Conservation (phyloP, 2,113 vertebrate genomes). For the Crotalus tigris region DNA sequence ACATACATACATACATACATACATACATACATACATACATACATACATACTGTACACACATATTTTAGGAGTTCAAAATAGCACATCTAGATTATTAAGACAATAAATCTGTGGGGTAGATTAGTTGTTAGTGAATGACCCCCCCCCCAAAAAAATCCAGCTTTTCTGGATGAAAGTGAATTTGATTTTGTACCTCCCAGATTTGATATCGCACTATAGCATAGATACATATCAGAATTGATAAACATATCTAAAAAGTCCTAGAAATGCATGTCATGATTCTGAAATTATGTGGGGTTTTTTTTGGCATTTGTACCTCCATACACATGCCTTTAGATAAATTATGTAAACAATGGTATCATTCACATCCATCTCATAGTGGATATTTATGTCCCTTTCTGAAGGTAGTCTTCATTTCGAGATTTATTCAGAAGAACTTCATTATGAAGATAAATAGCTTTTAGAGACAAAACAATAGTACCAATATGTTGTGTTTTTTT, state of each 20-base stretch:
- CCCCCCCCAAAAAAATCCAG: too few species aligned
- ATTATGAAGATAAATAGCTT: background rate
- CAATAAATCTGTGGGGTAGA: background rate
- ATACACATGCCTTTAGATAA: background rate
- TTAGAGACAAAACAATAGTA: background rate
- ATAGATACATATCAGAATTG: background rate
- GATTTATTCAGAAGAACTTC: constrained; percentile 9
- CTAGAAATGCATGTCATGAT: background rate
- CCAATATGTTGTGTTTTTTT: accelerated
- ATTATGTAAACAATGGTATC: constrained; percentile 6
- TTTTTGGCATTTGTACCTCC: background rate
- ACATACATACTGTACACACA: background rate
- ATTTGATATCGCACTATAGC: background rate
- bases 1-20: background rate
- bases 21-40: background rate
- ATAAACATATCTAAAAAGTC: background rate
- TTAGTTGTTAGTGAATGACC: background rate
- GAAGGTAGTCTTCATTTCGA: constrained; percentile 14
- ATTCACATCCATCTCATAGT: background rate
- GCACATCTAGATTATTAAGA: background rate
- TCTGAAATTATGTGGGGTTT: background rate
- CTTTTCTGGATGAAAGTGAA: background rate
- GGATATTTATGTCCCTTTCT: background rate
- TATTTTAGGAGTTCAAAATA: background rate
- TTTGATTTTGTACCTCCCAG: background rate